These are phyloP conservation scores for Suillia variegata DNA, from an alignment of 2,888 invertebrate genomes.

Conservation along the genomic window DNA sequence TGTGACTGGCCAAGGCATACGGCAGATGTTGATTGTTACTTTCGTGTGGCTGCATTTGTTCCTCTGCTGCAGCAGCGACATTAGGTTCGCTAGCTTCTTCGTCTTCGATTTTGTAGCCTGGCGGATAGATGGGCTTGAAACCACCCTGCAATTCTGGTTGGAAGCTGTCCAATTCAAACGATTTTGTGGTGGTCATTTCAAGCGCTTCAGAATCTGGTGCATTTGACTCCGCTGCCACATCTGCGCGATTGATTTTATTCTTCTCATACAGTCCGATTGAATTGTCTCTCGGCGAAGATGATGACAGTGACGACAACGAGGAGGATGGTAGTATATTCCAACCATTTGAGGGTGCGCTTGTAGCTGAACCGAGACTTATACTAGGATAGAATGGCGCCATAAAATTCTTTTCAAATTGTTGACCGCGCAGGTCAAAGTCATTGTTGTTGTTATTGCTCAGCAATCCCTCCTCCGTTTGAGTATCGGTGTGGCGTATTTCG, in stretches of 20 bases:
- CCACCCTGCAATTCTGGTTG: conserved; percentile 73
- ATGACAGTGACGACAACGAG: conserved; percentile 32
- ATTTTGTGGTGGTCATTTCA: conserved; percentile 59
- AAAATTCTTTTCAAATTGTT: conserved; percentile 64
- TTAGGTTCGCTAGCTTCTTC: conserved; percentile 32
- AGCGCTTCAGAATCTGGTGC: conserved; percentile 28
- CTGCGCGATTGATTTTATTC: conserved; percentile 57
- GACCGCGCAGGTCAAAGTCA: conserved; percentile 56
- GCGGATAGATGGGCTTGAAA: conserved; percentile 71
- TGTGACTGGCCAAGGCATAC: conserved; percentile 39
- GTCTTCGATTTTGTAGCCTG: conserved; percentile 49
- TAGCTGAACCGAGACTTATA: conserved; percentile 65
- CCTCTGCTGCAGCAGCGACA: conserved; percentile 9
- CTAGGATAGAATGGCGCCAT: conserved; percentile 75
- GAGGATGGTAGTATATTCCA: conserved; percentile 66
- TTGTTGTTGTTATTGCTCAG: conserved; percentile 50
- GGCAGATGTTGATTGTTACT: conserved; percentile 39
- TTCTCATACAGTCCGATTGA: conserved; percentile 51
- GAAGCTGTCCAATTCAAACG: conserved; percentile 71
- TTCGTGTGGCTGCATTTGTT: conserved; percentile 24
- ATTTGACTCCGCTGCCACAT: conserved; percentile 35
- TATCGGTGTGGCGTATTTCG: conserved; percentile 61
- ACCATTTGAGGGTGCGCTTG: conserved; percentile 64
- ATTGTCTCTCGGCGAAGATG: conserved; percentile 14
- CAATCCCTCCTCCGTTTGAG: conserved; percentile 51